Conservation (phyloP, 1,140 invertebrate genomes). For the Eriosoma lanigerum region DNA sequence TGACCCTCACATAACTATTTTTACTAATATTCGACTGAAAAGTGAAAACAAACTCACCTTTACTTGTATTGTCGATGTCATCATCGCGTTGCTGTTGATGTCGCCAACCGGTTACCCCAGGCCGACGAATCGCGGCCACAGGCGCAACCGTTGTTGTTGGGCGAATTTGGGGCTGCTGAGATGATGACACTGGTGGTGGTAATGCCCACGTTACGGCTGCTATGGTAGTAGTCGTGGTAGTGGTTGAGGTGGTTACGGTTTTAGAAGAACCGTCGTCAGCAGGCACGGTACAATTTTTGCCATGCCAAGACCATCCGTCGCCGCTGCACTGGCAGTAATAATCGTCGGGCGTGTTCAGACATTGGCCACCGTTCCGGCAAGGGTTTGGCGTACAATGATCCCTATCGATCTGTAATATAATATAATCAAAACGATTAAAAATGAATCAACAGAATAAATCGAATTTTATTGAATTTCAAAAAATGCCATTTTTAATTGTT, state of each 20-base stretch:
- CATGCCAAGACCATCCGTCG: slow-evolving; percentile 69
- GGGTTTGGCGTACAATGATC: slow-evolving; percentile 81
- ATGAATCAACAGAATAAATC: no score
- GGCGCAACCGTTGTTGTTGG: not conserved
- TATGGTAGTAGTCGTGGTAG: not conserved
- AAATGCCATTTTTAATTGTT: no score
- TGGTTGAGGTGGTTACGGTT: slow-evolving; percentile 61
- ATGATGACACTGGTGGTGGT: not conserved
- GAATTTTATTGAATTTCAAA: no score
- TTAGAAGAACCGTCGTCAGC: slow-evolving; percentile 54
- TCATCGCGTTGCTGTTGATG: not conserved
- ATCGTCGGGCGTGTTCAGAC: slow-evolving; percentile 80
- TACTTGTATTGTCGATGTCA: not conserved
- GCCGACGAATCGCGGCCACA: not conserved
- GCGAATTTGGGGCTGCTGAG: not conserved
- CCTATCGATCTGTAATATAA: slow-evolving; percentile 69
- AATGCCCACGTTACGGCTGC: not conserved
- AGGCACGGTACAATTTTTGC: slow-evolving; percentile 83
- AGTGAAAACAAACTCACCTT: not conserved
- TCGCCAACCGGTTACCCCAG: not conserved
- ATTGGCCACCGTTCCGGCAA: slow-evolving; percentile 76
- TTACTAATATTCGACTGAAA: no score
- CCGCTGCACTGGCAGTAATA: slow-evolving; percentile 87
- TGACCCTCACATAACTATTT: no score
- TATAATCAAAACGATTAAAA: not conserved